Percentiles rank a stretch among this genome's conserved stretches.
Evolutionary conservation across 2,797 vertebrate genomes (phyloP).

Genomic region (Protonibea diacanthus): DNA sequence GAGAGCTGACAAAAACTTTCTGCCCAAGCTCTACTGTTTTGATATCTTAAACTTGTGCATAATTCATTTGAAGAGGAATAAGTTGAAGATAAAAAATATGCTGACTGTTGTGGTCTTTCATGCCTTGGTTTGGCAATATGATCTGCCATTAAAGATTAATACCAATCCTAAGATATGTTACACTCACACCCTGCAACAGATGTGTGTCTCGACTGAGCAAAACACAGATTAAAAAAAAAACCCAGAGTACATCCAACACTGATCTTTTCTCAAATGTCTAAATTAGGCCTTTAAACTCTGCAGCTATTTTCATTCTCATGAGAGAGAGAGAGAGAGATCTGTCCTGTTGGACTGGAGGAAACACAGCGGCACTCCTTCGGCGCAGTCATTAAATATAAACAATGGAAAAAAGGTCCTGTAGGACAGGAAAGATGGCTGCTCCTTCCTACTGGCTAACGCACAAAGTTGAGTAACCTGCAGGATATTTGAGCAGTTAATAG

Average conservation of each 20-base stretch:
- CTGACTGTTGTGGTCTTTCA: constrained; percentile 24
- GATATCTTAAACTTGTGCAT: constrained; percentile 6
- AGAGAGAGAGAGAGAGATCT: constrained; percentile 57
- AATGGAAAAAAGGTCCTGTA: constrained; percentile 80
- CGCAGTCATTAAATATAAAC: constrained; percentile 83
- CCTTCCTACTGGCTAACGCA: constrained; percentile 59
- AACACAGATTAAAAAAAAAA: constrained; percentile 16
- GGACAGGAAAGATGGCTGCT: constrained; percentile 78
- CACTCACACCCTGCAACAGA: constrained; percentile 40
- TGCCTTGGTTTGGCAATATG: constrained; percentile 54
- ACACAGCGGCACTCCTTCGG: constrained; percentile 68
- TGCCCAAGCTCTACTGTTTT: constrained; percentile 5
- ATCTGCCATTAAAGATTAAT: constrained; percentile 72
- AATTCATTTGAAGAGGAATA: constrained; percentile 6
- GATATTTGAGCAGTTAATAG: constrained; percentile 76
- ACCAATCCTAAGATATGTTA: constrained; percentile 45
- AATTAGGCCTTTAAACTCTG: constrained; percentile 25
- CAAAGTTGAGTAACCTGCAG: constrained; percentile 58
- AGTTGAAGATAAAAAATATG: background rate
- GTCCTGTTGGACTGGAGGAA: constrained; percentile 66
- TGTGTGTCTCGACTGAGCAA: constrained; percentile 6
- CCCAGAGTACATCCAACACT: constrained; percentile 8
- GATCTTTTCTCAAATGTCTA: constrained; percentile 24
- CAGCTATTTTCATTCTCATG: constrained; percentile 44
- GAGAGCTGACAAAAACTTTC: background rate